Percentiles rank a stretch among this genome's conserved stretches.
Evolutionary conservation across 2,888 invertebrate genomes (phyloP).

Genomic region (Lypha dubia): DNA sequence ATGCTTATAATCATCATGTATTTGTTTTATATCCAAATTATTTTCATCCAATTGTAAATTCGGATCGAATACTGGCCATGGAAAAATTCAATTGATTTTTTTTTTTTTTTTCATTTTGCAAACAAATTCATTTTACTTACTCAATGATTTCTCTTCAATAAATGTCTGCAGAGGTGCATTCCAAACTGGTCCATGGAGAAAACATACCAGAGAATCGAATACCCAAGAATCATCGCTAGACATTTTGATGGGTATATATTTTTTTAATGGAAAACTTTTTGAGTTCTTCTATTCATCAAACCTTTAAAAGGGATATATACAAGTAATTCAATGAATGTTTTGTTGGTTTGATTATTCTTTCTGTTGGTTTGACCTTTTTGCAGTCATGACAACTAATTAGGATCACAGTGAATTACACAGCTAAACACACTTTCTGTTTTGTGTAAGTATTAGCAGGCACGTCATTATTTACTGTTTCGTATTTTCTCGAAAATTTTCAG

Average conservation of each 20-base stretch:
- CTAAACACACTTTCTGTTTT: neutral
- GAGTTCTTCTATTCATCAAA: neutral
- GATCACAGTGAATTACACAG: neutral
- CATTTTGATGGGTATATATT: constrained; percentile 76
- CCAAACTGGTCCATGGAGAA: constrained; percentile 96
- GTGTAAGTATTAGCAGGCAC: too few species aligned
- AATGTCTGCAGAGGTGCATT: constrained; percentile 95
- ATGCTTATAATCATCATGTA: constrained; percentile 94
- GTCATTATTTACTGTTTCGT: neutral
- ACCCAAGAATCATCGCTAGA: constrained; percentile 92
- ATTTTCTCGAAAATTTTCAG: neutral
- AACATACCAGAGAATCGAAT: constrained; percentile 95
- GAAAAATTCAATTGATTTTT: neutral
- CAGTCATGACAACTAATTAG: constrained; percentile 35
- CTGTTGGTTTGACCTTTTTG: constrained; percentile 28
- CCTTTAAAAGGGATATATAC: constrained; percentile 7
- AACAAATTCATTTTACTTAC: constrained; percentile 84
- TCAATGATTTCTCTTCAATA: constrained; percentile 95
- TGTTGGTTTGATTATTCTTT: neutral
- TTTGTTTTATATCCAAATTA: constrained; percentile 89
- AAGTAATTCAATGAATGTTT: constrained; percentile 12
- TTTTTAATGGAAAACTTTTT: neutral
- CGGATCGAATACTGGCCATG: constrained; percentile 91
- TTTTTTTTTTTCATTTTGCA: neutral
- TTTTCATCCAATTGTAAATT: constrained; percentile 86